Evolutionary conservation across 2,888 invertebrate species (phyloP).

Genomic region (Ceraclea dissimilis): DNA sequence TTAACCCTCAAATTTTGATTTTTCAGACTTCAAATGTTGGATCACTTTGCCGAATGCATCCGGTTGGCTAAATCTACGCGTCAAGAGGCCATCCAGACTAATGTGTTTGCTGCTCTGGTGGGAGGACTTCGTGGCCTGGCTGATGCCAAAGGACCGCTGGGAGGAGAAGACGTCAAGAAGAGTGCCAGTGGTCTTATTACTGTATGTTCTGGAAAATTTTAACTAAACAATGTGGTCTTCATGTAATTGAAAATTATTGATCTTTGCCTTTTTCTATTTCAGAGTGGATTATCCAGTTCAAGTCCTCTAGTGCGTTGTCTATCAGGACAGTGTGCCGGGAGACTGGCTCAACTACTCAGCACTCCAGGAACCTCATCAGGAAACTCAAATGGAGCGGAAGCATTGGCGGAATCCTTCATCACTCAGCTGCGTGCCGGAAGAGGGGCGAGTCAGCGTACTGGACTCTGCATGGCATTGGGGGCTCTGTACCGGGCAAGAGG

Average conservation of each 20-base stretch:
- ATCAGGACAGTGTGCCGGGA: slow-evolving; percentile 89
- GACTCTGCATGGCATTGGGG: slow-evolving; percentile 73
- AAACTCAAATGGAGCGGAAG: slow-evolving; percentile 37
- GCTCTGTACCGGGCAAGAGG: slow-evolving; percentile 94
- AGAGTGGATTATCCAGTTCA: slow-evolving; percentile 65
- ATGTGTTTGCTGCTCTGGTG: slow-evolving; percentile 89
- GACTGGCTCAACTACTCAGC: slow-evolving; percentile 87
- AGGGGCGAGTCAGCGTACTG: slow-evolving; percentile 29
- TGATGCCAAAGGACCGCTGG: slow-evolving; percentile 77
- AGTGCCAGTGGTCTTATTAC: slow-evolving; percentile 75
- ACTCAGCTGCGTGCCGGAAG: slow-evolving; percentile 20
- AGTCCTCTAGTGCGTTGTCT: slow-evolving; percentile 83
- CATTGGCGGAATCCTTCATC: slow-evolving; percentile 30
- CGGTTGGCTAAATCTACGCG: slow-evolving; percentile 86
- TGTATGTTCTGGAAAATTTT: slow-evolving; percentile 40
- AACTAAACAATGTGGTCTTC: not conserved
- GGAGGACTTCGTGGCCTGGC: slow-evolving; percentile 82
- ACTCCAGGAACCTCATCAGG: slow-evolving; percentile 33
- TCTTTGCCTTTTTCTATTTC: slow-evolving; percentile 23
- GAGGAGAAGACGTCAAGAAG: slow-evolving; percentile 85
- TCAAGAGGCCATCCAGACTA: slow-evolving; percentile 93
- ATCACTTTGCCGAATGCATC: slow-evolving; percentile 94
- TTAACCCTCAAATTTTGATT: not conserved
- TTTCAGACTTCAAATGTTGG: slow-evolving; percentile 80
- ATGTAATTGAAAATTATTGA: not conserved